Evolutionary conservation across 2,113 vertebrate species (phyloP).

Genomic region (Probosciger aterrimus): DNA sequence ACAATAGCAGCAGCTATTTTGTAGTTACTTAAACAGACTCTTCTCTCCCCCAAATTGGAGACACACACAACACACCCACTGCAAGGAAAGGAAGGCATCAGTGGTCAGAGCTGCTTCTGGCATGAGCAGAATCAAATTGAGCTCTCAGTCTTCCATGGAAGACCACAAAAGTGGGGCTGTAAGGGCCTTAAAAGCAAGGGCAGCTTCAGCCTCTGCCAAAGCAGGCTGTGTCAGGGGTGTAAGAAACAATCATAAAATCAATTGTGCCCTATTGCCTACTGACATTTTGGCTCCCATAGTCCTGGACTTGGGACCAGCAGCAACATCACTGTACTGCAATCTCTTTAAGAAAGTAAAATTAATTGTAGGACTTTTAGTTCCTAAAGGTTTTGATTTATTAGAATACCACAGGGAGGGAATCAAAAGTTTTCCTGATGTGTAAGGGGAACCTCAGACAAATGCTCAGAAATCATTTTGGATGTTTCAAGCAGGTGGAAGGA

Average conservation of each 20-base stretch:
- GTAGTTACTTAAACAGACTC: not conserved
- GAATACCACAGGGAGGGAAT: not conserved
- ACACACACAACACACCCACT: not conserved
- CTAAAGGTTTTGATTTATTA: not conserved
- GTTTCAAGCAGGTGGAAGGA: not conserved
- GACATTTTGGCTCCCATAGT: not conserved
- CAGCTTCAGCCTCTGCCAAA: not conserved
- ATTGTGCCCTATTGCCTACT: not conserved
- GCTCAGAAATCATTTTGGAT: not conserved
- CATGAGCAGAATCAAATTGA: not conserved
- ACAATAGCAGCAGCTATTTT: not conserved
- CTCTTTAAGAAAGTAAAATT: not conserved
- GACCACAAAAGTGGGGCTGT: not conserved
- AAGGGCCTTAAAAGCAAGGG: not conserved
- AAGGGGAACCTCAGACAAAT: not conserved
- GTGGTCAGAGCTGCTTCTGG: not conserved
- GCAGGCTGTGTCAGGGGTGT: fast-evolving
- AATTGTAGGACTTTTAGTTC: not conserved
- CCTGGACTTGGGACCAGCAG: not conserved
- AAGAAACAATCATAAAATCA: not conserved
- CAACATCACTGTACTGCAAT: not conserved
- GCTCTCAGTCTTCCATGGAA: not conserved
- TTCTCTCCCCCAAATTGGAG: not conserved
- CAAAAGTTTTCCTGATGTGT: not conserved
- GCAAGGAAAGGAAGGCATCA: not conserved